Evolutionary conservation across 2,113 vertebrate species (phyloP), one percentile per base, ranked within the genome.

Genomic region (Bostrychus sinensis): DNA sequence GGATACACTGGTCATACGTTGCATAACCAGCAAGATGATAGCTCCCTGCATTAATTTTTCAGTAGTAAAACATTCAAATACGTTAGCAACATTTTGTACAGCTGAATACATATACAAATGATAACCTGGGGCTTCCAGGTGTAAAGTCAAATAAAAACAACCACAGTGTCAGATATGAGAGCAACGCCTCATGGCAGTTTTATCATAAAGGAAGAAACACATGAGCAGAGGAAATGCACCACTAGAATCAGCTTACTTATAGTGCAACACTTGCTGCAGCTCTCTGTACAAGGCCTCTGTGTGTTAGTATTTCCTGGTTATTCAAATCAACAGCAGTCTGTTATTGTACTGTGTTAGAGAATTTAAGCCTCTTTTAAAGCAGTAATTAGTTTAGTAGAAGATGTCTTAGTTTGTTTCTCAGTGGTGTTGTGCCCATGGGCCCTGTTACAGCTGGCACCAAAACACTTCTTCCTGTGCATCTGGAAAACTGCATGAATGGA

Each of bases 51-150:
- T 19, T 17, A 20, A 7, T 34, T 7, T 28, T 23, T 65, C 38
- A 58, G 72, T 43, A 62, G 36, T 51, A 36, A 62, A n/a, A 46
- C 30, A 25, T 23, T 3, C 41, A 46, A 38, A 5, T 43, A 30
- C 41, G n/a, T n/a, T n/a, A n/a, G 50, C 28, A 34, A 32, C 14
- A 32, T 28, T n/a, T n/a, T n/a, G 28, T 16, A 53, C 51, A 54
- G 25, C 51, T 11, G 14, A 32, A 36, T 30, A 12, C 19, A 19
- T 17, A 20, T 17, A 1, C 12, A 20, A 36, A 22, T 28, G 34
- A 55, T n/a, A 34, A 5, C 30, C n/a, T 19, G 28, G 11, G 3
- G 13, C 17, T 9, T 11, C 26, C 8, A 20, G 11, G 26, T n/a
- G 6, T 3, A 32, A 54, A 3, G 3, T 54, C 10, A 34, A 54